Evolutionary conservation across 2,888 invertebrate genomes (phyloP).

Genomic region (Pherbina coryleti): DNA sequence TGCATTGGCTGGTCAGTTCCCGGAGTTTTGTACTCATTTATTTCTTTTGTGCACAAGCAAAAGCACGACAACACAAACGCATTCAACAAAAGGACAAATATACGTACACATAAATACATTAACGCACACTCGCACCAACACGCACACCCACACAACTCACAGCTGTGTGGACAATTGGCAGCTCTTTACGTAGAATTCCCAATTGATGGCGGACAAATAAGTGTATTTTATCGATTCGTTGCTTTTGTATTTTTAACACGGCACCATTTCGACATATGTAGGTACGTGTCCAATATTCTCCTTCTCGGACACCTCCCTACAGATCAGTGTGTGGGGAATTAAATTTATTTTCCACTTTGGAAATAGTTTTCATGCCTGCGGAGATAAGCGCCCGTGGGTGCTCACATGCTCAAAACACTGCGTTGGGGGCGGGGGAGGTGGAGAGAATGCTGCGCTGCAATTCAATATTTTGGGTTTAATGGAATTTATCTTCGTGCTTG

Average conservation of each 20-base stretch:
- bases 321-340: constrained; percentile 5
- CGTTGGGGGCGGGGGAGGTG: not conserved
- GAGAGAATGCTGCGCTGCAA: constrained; percentile 47
- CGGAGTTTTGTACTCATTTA: constrained; percentile 3
- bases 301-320: not conserved
- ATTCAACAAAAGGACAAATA: not conserved
- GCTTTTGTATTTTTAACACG: constrained; percentile 21
- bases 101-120: not conserved
- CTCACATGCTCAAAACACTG: not conserved
- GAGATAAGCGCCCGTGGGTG: constrained; percentile 5
- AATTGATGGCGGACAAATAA: constrained; percentile 37
- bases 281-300: not conserved
- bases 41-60: constrained; percentile 15
- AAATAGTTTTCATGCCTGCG: constrained; percentile 38
- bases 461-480: constrained; percentile 61
- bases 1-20: not conserved
- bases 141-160: not conserved
- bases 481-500: constrained; percentile 53
- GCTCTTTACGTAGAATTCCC: constrained; percentile 18
- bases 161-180: constrained; percentile 18
- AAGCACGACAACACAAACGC: not conserved
- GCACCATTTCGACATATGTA: not conserved
- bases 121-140: not conserved
- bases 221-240: constrained; percentile 39
- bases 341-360: constrained; percentile 18